phyloP scores from a whole-genome alignment of 2,797 vertebrate species.

The Gambusia yucatana region DNA sequence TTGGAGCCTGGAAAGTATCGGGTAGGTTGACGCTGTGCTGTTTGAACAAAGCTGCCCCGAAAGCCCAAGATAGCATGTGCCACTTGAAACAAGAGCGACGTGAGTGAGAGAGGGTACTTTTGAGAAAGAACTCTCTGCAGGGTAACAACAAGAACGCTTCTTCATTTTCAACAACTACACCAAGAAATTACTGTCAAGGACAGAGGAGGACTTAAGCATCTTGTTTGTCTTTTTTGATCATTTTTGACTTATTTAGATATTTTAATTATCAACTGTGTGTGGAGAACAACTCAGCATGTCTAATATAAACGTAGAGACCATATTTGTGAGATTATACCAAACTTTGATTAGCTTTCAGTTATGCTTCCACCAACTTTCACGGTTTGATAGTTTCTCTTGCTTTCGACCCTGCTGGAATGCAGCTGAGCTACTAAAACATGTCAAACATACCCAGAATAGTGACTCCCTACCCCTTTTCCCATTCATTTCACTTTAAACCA shows the following conservation, averaged over 20 bases:
- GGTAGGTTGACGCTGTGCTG: slow-evolving; percentile 27
- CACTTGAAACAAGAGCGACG: slow-evolving; percentile 46
- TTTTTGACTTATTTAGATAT: slow-evolving; percentile 10
- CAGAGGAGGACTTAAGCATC: slow-evolving; percentile 3
- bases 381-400: slow-evolving; percentile 2
- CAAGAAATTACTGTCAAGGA: neutral
- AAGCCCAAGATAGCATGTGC: slow-evolving; percentile 32
- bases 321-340: neutral
- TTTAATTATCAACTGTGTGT: neutral
- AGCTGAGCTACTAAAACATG: neutral
- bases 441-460: slow-evolving; percentile 6
- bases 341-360: neutral
- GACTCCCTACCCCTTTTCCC: neutral
- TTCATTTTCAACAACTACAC: slow-evolving; percentile 31
- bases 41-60: slow-evolving; percentile 44
- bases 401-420: neutral
- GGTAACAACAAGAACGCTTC: slow-evolving; percentile 15
- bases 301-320: neutral
- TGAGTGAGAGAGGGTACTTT: slow-evolving; percentile 32
- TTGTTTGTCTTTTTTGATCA: slow-evolving; percentile 12
- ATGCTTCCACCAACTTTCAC: slow-evolving; percentile 5
- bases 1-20: slow-evolving; percentile 29
- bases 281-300: neutral
- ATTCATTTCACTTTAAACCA: neutral
- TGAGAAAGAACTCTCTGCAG: slow-evolving; percentile 28